phyloP scores from a whole-genome alignment of 2,888 invertebrate genomes.

The Entomobrya multifasciata region DNA sequence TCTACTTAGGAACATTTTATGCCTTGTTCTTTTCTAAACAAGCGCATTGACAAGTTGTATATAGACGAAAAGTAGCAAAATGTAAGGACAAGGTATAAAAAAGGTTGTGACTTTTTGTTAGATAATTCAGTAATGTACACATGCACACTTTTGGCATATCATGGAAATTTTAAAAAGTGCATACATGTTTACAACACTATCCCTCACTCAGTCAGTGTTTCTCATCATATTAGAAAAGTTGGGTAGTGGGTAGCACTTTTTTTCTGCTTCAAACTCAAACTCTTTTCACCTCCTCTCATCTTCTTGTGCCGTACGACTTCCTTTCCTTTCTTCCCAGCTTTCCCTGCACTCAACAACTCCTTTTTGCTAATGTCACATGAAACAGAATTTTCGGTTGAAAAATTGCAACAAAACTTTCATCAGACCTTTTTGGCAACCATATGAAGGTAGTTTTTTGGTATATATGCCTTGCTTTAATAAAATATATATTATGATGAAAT shows the following conservation, averaged over 20 bases:
- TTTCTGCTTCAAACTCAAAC: not conserved
- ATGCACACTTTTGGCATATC: not conserved
- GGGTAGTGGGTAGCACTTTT: not conserved
- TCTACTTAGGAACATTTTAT: not conserved
- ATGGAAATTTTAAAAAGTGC: no score
- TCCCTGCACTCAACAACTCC: not conserved
- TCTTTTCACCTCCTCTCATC: constrained; percentile 3
- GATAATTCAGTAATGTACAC: constrained; percentile 13
- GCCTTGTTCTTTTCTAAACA: constrained; percentile 24
- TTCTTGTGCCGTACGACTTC: constrained; percentile 11
- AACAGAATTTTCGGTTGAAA: constrained; percentile 68
- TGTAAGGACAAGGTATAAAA: no score
- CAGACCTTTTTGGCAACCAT: constrained; percentile 63
- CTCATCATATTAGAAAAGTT: not conserved
- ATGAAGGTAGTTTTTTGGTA: constrained; percentile 15
- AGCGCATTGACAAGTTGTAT: constrained; percentile 9
- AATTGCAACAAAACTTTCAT: constrained; percentile 71
- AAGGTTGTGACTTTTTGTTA: not conserved
- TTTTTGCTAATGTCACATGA: constrained; percentile 63
- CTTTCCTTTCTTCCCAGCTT: constrained; percentile 12
- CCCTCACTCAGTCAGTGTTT: no score
- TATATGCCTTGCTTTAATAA: constrained; percentile 1
- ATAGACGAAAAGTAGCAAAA: no score
- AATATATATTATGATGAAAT: constrained; percentile 29
- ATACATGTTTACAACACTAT: not conserved